Evolutionary conservation across 2,797 vertebrate genomes (phyloP).

Genomic region (Natrix natrix): DNA sequence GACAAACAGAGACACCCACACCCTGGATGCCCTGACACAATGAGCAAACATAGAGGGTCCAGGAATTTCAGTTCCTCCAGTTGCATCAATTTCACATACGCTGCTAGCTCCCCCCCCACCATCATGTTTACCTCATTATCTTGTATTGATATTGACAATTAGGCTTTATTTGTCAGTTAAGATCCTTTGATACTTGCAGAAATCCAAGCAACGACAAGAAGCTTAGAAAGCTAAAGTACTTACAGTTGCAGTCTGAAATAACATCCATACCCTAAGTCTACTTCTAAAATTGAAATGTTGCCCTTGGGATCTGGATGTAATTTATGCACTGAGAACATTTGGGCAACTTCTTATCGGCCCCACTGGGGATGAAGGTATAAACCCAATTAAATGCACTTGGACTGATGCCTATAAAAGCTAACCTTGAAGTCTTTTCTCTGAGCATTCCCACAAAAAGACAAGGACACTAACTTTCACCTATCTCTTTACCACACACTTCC

Average conservation of each 20-base stretch:
- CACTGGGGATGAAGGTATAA: neutral
- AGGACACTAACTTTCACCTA: constrained; percentile 32
- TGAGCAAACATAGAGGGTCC: neutral
- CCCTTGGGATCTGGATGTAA: neutral
- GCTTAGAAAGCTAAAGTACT: neutral
- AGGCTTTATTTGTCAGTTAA: neutral
- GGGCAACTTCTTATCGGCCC: neutral
- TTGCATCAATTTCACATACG: too few relatives aligned
- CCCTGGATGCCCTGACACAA: neutral
- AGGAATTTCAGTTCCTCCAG: neutral
- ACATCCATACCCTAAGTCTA: neutral
- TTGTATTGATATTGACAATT: neutral
- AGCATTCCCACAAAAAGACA: neutral
- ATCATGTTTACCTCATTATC: neutral
- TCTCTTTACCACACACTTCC: constrained; percentile 36
- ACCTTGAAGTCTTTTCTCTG: neutral
- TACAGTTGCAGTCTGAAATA: neutral
- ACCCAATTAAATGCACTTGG: neutral
- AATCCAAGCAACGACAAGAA: neutral
- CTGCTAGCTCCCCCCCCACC: neutral
- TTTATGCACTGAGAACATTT: neutral
- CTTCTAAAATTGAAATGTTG: neutral
- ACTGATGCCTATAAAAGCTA: constrained; percentile 19
- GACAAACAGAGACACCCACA: neutral
- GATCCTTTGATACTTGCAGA: neutral